Conservation (phyloP, 2,797 vertebrate genomes). For the Syndactyla subalaris region DNA sequence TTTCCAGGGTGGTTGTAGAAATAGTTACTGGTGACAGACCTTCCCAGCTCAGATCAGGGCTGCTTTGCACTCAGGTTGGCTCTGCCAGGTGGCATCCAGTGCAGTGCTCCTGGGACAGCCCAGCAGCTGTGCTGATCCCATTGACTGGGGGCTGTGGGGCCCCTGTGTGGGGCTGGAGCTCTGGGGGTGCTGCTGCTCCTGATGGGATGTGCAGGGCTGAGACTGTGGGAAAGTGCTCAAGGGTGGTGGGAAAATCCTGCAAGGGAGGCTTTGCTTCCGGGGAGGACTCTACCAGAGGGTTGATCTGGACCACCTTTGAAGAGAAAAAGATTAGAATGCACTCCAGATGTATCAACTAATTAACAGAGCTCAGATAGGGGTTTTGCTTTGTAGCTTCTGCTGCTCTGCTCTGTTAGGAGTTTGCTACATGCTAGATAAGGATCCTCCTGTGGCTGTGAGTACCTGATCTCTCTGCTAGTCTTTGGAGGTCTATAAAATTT, state of each 20-base stretch:
- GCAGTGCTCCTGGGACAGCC: background rate
- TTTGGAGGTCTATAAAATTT: slow-evolving; percentile 12
- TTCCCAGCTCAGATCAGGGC: background rate
- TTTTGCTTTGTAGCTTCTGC: background rate
- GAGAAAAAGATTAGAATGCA: background rate
- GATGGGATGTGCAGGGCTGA: background rate
- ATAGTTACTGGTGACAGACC: background rate
- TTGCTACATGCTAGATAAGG: background rate
- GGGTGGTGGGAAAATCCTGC: background rate
- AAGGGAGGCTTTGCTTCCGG: background rate
- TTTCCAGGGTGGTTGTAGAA: background rate
- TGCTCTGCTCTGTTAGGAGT: background rate
- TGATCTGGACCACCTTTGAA: background rate
- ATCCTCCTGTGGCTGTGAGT: background rate
- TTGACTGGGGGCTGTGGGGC: background rate
- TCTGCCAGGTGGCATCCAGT: background rate
- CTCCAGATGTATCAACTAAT: background rate
- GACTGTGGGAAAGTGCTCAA: background rate
- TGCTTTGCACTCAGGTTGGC: background rate
- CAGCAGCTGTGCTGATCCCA: background rate
- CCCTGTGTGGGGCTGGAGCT: background rate
- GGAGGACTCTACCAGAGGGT: background rate
- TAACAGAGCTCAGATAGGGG: background rate
- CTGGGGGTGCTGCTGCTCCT: background rate
- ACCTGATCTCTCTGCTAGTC: background rate